A percentile compares a stretch with the other conserved stretches of the same genome.
Evolutionary conservation across 2,797 vertebrate species (phyloP).

Genomic region (Iguana delicatissima): DNA sequence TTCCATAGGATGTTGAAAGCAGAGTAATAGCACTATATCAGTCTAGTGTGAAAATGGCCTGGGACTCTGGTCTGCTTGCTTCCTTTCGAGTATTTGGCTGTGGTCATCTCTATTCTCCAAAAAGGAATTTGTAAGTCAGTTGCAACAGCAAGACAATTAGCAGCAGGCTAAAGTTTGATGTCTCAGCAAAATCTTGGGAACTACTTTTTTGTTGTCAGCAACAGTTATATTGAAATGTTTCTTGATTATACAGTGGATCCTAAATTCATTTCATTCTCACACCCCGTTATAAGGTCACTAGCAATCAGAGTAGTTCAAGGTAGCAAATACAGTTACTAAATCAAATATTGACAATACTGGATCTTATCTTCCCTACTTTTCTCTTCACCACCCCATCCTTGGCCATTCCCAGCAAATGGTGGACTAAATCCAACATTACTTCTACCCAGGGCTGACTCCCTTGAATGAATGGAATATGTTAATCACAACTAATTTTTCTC

Average conservation of each 20-base stretch:
- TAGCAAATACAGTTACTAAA: not conserved
- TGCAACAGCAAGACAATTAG: not conserved
- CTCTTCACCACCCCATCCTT: not conserved
- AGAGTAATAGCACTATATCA: too few species aligned
- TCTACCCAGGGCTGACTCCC: not conserved
- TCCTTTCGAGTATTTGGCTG: too few species aligned
- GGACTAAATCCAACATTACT: not conserved
- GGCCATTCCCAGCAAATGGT: not conserved
- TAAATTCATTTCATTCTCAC: not conserved
- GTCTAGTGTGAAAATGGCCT: too few species aligned
- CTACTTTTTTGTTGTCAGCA: not conserved
- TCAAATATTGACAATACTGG: not conserved
- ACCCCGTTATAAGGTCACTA: not conserved
- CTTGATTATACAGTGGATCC: not conserved
- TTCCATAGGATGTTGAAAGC: too few species aligned
- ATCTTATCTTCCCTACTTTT: not conserved
- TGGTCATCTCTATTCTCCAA: not conserved
- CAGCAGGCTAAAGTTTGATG: not conserved
- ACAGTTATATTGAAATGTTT: not conserved
- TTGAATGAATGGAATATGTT: not conserved
- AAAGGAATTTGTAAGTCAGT: not conserved
- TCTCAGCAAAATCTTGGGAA: not conserved
- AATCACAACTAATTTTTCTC: not conserved
- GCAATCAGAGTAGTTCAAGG: not conserved
- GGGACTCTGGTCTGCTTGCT: too few species aligned